Conservation (phyloP, 2,113 vertebrate genomes). For the Protobothrops flavoviridis region DNA sequence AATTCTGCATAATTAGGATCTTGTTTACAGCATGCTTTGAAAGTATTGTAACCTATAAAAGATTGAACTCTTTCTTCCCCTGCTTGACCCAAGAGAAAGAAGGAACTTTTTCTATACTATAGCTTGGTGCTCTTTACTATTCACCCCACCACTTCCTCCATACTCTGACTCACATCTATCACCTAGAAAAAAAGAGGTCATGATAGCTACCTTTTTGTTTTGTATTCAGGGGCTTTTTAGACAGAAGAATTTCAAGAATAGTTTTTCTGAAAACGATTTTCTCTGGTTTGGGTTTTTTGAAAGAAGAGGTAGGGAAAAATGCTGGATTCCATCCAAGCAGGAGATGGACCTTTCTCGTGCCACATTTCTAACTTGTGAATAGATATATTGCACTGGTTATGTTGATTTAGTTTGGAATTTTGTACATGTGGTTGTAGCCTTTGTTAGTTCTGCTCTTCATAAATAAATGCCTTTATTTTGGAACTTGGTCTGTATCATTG, state of each 20-base stretch:
- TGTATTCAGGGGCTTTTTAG: background rate
- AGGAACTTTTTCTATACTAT: background rate
- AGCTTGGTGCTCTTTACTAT: background rate
- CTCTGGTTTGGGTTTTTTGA: background rate
- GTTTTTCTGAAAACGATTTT: background rate
- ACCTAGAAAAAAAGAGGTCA: background rate
- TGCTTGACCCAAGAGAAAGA: too few relatives aligned
- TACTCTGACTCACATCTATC: background rate
- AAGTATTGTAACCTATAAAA: too few relatives aligned
- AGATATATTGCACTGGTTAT: background rate
- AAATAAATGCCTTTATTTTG: background rate
- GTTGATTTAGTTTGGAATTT: background rate
- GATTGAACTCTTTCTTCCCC: too few relatives aligned
- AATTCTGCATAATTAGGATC: background rate
- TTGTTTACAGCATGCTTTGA: background rate
- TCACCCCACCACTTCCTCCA: background rate
- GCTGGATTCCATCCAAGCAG: background rate
- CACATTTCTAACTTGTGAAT: background rate
- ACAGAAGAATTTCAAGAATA: too few relatives aligned
- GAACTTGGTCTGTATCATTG: background rate
- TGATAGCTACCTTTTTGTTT: background rate
- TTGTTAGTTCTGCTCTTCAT: background rate
- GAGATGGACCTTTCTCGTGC: background rate
- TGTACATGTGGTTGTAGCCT: background rate
- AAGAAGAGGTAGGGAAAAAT: background rate